Evolutionary conservation across 2,113 vertebrate species (phyloP).

Genomic region (Anoura caudifer): DNA sequence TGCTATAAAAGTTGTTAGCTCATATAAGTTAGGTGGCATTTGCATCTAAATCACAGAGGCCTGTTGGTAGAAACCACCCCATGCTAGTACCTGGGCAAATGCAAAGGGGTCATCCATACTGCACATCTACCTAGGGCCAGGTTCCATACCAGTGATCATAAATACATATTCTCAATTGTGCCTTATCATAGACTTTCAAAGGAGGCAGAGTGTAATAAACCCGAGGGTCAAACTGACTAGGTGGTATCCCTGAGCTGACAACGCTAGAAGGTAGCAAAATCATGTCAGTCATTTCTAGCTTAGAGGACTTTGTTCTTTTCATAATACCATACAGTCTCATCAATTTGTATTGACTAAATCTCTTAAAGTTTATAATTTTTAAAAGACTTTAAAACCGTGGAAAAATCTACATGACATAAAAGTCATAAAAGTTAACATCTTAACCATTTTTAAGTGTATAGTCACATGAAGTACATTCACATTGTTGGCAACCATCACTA

Average conservation of each 20-base stretch:
- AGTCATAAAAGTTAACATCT: background rate
- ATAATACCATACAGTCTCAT: background rate
- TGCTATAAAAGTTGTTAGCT: background rate
- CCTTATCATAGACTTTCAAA: background rate
- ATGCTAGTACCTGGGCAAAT: background rate
- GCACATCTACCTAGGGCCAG: background rate
- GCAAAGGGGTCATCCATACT: background rate
- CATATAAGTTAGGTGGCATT: background rate
- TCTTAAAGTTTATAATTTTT: background rate
- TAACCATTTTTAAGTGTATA: too few relatives aligned
- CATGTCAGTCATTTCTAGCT: background rate
- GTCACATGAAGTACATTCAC: background rate
- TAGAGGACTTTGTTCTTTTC: background rate
- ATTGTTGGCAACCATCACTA: background rate
- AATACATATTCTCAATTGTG: background rate
- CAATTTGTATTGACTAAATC: background rate
- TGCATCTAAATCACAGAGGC: background rate
- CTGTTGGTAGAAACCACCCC: background rate
- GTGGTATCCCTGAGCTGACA: background rate
- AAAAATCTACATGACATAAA: background rate
- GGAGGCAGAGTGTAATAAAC: background rate
- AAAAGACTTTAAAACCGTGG: background rate
- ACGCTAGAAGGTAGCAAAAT: background rate
- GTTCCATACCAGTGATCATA: background rate
- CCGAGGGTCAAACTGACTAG: background rate